Conservation (phyloP, 2,797 vertebrate species). For the Glyptemys insculpta region DNA sequence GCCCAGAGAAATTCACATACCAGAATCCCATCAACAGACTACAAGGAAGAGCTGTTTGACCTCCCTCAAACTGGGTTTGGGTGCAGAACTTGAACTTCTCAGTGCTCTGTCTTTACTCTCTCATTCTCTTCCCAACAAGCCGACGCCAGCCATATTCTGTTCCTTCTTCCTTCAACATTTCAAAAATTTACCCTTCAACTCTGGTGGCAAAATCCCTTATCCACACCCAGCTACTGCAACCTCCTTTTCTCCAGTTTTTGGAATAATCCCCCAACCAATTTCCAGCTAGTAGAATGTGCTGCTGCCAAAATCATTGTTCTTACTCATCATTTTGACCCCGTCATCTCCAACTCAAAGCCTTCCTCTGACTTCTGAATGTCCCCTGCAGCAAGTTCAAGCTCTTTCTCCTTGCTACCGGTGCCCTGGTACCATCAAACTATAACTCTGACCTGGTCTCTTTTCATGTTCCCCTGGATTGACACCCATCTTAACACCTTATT, state of each 20-base stretch:
- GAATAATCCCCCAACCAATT: not conserved
- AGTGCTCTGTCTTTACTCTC: not conserved
- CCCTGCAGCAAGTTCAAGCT: not conserved
- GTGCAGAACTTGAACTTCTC: not conserved
- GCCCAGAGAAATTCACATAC: not conserved
- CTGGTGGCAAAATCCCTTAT: not conserved
- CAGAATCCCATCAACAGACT: not conserved
- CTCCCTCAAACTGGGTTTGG: not conserved
- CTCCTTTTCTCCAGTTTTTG: not conserved
- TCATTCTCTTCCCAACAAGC: not conserved
- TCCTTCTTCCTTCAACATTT: not conserved
- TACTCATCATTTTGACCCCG: not conserved
- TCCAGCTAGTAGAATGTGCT: not conserved
- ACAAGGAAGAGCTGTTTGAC: not conserved
- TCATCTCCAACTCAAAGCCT: not conserved
- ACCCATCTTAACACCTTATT: not conserved
- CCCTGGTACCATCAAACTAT: not conserved
- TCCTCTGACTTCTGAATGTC: not conserved
- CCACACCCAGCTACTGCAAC: not conserved
- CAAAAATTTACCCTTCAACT: not conserved
- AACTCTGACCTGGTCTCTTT: not conserved
- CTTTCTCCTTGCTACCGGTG: not conserved
- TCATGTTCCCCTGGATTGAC: not conserved
- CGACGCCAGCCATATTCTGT: not conserved
- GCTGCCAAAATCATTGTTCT: not conserved